These are phyloP conservation scores for Picathartes gymnocephalus DNA, from an alignment of 2,113 vertebrate species.

Conservation along the genomic window DNA sequence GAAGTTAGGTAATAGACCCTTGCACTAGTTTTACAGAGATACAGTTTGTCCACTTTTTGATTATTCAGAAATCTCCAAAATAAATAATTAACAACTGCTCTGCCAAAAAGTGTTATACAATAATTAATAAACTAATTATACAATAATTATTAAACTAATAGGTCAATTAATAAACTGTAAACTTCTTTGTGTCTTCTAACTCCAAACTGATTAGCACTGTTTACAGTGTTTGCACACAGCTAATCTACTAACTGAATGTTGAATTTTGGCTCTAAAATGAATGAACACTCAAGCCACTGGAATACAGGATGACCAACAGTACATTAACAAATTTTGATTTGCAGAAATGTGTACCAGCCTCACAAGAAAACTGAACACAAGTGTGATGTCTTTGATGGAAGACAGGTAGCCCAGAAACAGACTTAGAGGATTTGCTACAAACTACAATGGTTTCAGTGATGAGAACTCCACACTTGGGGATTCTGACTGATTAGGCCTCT, in stretches of 20 bases:
- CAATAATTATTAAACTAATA: neutral
- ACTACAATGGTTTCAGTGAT: neutral
- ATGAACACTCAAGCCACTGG: neutral
- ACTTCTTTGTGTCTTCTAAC: neutral
- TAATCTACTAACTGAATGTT: neutral
- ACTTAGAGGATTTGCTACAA: neutral
- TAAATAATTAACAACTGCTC: neutral
- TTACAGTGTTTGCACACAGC: neutral
- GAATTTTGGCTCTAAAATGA: neutral
- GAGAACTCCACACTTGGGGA: neutral
- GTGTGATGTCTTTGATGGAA: neutral
- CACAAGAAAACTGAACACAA: neutral
- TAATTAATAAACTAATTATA: neutral
- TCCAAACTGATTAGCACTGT: neutral
- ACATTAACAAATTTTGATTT: neutral
- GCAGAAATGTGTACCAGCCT: neutral
- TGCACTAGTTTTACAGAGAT: neutral
- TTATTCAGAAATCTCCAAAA: neutral
- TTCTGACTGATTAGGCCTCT: neutral
- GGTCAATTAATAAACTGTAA: too few species aligned
- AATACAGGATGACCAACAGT: neutral
- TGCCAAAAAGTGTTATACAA: neutral
- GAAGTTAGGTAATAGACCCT: neutral
- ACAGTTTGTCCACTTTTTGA: neutral
- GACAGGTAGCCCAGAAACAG: neutral